Conservation (phyloP, 2,888 invertebrate species). For the Malthinus seriepunctatus region DNA sequence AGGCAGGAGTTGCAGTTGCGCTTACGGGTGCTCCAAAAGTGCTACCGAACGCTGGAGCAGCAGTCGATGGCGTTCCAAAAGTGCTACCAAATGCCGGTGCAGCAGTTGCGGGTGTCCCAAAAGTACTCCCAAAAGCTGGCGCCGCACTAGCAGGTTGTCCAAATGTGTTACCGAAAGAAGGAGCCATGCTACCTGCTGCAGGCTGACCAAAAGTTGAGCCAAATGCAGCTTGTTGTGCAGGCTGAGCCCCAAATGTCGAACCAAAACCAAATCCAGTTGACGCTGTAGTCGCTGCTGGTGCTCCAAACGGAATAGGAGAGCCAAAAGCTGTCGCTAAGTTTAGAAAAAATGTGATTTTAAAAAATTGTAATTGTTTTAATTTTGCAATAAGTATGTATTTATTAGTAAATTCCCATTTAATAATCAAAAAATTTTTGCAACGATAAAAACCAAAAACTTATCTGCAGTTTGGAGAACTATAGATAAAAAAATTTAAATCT, state of each 20-base stretch:
- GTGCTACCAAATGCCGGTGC: constrained; percentile 52
- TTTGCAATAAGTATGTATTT: not conserved
- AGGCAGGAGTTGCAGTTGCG: constrained; percentile 31
- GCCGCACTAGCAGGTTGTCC: constrained; percentile 38
- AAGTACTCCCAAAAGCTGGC: constrained; percentile 36
- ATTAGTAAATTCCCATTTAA: too few relatives aligned
- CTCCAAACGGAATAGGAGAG: constrained; percentile 48
- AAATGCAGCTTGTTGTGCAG: constrained; percentile 53
- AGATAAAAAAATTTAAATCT: too few relatives aligned
- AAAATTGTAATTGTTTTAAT: not conserved
- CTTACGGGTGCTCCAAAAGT: constrained; percentile 45
- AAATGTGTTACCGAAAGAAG: constrained; percentile 44
- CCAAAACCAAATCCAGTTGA: constrained; percentile 58
- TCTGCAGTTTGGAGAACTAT: too few relatives aligned
- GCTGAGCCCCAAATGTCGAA: constrained; percentile 54
- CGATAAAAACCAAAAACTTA: too few relatives aligned
- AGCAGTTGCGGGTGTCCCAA: constrained; percentile 48
- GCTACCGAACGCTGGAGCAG: constrained; percentile 46
- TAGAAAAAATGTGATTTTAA: constrained; percentile 1
- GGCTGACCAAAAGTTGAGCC: constrained; percentile 51
- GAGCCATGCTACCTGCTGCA: constrained; percentile 28
- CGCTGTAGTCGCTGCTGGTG: constrained; percentile 52
- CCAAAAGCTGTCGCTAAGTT: constrained; percentile 55
- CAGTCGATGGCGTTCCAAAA: constrained; percentile 46
- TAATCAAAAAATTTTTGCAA: too few relatives aligned